Conservation (phyloP, 2,797 vertebrate genomes). For the Sebastolobus alascanus region DNA sequence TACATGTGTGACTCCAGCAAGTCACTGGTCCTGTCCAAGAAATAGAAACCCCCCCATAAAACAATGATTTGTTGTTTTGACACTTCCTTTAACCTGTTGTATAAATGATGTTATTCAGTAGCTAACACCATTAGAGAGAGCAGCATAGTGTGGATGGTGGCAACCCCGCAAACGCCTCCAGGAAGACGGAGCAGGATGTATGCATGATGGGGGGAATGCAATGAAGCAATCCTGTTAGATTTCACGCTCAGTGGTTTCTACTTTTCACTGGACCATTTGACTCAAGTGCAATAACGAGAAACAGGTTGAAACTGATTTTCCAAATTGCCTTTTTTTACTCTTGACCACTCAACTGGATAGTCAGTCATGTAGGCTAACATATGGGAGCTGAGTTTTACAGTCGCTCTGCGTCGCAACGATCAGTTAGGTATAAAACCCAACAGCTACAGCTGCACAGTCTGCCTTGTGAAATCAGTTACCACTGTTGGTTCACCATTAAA, state of each 20-base stretch:
- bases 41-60: too few species aligned
- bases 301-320: constrained; percentile 40
- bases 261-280: constrained; percentile 22
- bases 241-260: constrained; percentile 35
- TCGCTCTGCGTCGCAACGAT: background rate
- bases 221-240: constrained; percentile 8
- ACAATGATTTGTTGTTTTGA: background rate
- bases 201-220: constrained; percentile 4
- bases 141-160: background rate
- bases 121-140: background rate
- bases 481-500: background rate
- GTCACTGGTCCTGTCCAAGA: too few species aligned
- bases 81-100: too few species aligned
- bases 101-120: background rate
- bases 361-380: background rate
- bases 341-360: constrained; percentile 30
- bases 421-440: constrained; percentile 10
- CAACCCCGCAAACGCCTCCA: background rate
- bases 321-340: constrained; percentile 29
- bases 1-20: too few species aligned
- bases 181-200: constrained; percentile 1
- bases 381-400: background rate
- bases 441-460: background rate
- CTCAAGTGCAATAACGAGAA: constrained; percentile 32
- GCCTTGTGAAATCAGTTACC: background rate